Evolutionary conservation across 2,888 invertebrate genomes (phyloP).

Genomic region (Standfussiana lucernea): DNA sequence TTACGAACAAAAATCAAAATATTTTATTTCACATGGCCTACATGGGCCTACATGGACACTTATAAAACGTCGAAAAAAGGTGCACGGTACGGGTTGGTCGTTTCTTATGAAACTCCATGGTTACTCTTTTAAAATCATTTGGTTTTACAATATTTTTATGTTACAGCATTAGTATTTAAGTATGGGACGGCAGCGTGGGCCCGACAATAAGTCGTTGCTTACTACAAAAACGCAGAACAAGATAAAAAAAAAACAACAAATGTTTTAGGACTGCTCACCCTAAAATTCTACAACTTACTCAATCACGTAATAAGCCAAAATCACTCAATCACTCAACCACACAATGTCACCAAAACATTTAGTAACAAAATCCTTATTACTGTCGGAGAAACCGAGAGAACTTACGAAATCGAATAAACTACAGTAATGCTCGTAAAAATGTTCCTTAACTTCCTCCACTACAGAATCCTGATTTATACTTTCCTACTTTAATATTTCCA

Average conservation of each 20-base stretch:
- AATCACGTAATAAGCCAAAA: conserved; percentile 8
- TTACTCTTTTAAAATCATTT: too few relatives aligned
- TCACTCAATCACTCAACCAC: conserved; percentile 51
- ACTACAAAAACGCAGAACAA: too few relatives aligned
- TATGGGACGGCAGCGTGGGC: too few relatives aligned
- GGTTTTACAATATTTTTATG: too few relatives aligned
- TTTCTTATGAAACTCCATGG: too few relatives aligned
- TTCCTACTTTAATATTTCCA: conserved; percentile 72
- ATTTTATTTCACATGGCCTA: too few relatives aligned
- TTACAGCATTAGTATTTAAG: too few relatives aligned
- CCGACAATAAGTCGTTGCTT: too few relatives aligned
- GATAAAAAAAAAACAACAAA: neutral
- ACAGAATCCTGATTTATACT: conserved; percentile 73
- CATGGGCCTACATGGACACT: too few relatives aligned
- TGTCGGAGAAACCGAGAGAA: conserved; percentile 51
- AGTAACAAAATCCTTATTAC: conserved; percentile 61
- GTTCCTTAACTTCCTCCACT: conserved; percentile 70
- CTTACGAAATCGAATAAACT: conserved; percentile 66
- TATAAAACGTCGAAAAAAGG: too few relatives aligned
- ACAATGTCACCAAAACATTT: conserved; percentile 60
- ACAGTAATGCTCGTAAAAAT: conserved; percentile 70
- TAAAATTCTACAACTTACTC: neutral
- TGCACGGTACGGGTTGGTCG: too few relatives aligned
- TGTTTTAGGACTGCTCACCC: neutral
- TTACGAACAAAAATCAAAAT: too few relatives aligned